Base-by-base conservation (phyloP, 2,888 invertebrate species). In the Hermaeophaga mercurialis region DNA sequence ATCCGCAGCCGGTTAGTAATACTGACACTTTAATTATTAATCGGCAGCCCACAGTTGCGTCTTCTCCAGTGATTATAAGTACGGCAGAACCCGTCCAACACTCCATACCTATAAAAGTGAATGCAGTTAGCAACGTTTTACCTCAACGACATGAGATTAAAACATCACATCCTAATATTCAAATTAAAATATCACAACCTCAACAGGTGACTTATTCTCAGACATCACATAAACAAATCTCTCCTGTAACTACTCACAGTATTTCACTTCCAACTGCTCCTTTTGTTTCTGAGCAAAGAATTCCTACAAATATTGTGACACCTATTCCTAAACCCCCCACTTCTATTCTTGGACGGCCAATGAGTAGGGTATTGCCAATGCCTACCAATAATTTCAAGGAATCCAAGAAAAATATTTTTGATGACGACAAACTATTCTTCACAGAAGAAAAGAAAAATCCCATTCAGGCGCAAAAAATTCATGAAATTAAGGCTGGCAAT, bases 281-380 rank as follows among this genome's bases (percentile, higher is more conserved):
- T 14, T 77, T 75, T 59, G 72, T 78, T 1, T 74, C 22, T 8
- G 84, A 84, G 58, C 84, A 84, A 70, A 82, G 84, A 67, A 84
- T 88, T 66, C 87, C 87, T 12, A 88, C 87, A 8, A 88, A 88
- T 73, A 85, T 88, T 47, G 88, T 88, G 0, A 86, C 85, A 70
- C 88, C 88, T 1, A 84, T 87, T 49, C 82, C 82, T 39, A 82
- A 82, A 70, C 78, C 70, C 6, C 62, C 69, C 1, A 72, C 78
- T 7, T 62, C 71, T 11, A 63, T 65, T 7, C 74, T 74, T 48
- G 79, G 79, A 75, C 80, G 90, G 56, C 90, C 90, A 34, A 90
- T 90, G 82, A 90, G 89, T 71, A 81, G 90, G 60, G 90, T 90
- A 1, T 71, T 90, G 46, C 90, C 90, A 7, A 85, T 90, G 82